Evolutionary conservation across 2,888 invertebrate species (phyloP).

Genomic region (Anthophora plumipes): DNA sequence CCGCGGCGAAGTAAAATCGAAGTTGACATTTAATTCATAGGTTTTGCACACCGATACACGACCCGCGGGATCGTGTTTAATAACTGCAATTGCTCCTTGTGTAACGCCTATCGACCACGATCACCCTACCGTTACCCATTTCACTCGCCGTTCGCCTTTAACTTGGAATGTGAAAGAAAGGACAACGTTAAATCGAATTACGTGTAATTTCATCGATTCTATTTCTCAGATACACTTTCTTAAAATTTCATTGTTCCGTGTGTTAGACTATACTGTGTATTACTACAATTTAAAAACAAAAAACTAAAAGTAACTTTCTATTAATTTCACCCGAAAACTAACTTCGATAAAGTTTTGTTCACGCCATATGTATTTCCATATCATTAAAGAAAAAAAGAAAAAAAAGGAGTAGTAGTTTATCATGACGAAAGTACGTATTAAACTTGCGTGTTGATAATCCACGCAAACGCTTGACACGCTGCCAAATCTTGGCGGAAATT

Average conservation of each 20-base stretch:
- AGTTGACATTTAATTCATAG: constrained; percentile 17
- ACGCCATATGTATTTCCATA: not conserved
- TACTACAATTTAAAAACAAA: not conserved
- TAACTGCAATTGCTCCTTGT: constrained; percentile 44
- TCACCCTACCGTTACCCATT: constrained; percentile 21
- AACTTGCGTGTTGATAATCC: constrained; percentile 10
- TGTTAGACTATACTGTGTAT: not conserved
- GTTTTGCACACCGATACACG: constrained; percentile 19
- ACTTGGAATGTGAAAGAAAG: constrained; percentile 18
- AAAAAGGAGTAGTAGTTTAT: not conserved
- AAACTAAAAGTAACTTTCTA: not conserved
- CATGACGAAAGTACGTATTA: not conserved
- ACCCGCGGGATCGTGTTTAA: constrained; percentile 39
- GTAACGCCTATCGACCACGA: constrained; percentile 38
- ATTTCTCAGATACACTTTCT: not conserved
- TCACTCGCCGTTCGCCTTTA: not conserved
- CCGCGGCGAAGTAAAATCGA: not conserved
- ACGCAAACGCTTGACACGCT: constrained; percentile 15
- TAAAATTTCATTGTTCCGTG: no score
- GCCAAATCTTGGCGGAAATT: constrained; percentile 37
- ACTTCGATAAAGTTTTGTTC: no score
- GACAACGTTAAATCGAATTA: constrained; percentile 27
- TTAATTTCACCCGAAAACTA: not conserved
- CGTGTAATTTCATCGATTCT: no score
- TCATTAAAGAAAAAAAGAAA: not conserved